Conservation (phyloP, 2,113 vertebrate species). For the Psittacara wagleri region DNA sequence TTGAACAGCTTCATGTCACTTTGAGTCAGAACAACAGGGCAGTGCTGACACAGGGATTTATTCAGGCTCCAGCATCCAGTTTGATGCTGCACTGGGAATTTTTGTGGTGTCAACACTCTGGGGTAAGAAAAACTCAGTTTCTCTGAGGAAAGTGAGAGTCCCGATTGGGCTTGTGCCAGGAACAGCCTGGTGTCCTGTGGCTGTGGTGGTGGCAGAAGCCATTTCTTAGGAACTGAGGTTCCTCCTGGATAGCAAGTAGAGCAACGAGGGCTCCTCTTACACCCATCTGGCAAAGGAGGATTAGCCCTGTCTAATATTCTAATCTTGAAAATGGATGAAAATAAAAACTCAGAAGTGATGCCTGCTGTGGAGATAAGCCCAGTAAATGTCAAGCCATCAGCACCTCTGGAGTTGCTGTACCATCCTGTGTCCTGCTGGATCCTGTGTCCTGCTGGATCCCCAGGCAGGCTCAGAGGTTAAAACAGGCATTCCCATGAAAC, state of each 20-base stretch:
- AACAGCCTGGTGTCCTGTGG: neutral
- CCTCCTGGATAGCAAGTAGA: neutral
- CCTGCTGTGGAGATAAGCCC: neutral
- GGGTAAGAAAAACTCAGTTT: neutral
- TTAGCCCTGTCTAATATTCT: neutral
- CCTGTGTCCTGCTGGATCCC: neutral
- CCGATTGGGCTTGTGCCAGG: neutral
- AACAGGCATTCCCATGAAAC: neutral
- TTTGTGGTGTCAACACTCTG: accelerated
- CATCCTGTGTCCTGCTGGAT: accelerated
- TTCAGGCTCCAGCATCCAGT: neutral
- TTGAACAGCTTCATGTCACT: neutral
- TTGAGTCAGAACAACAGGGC: neutral
- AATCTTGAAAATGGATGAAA: neutral
- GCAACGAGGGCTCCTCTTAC: neutral
- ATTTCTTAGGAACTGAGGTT: neutral
- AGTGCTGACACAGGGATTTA: accelerated
- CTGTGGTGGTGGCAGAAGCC: neutral
- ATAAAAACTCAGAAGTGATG: neutral
- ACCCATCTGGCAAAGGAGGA: neutral
- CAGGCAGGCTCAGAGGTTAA: neutral
- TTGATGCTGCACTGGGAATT: neutral
- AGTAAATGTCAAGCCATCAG: neutral
- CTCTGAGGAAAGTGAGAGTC: neutral
- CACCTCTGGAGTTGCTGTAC: neutral